Conservation (phyloP, 2,797 vertebrate genomes). For the Malurus splendens region DNA sequence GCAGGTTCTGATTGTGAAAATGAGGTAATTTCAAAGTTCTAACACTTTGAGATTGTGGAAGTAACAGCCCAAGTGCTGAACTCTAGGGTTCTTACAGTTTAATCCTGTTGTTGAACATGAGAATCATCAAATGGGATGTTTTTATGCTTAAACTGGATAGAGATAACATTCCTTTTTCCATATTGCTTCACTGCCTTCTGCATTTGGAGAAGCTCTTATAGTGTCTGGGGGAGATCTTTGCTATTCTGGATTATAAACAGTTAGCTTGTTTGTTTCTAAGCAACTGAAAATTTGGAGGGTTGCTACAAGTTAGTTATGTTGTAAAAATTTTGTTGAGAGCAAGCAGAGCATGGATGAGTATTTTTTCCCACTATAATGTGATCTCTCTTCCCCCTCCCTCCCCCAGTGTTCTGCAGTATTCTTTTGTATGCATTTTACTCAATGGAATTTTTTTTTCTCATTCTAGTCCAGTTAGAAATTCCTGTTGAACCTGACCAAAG, state of each 20-base stretch:
- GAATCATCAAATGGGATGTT: background rate
- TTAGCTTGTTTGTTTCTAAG: background rate
- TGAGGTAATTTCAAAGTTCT: background rate
- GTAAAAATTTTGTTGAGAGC: background rate
- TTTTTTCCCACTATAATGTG: background rate
- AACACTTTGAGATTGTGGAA: background rate
- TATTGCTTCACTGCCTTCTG: background rate
- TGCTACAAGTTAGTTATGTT: background rate
- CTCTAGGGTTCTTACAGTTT: background rate
- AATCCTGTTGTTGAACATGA: background rate
- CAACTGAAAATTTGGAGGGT: background rate
- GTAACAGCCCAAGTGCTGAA: background rate
- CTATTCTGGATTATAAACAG: background rate
- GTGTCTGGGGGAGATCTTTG: background rate
- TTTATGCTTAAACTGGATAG: background rate
- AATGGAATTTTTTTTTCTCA: background rate
- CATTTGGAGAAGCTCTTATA: background rate
- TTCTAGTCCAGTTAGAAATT: constrained; percentile 63
- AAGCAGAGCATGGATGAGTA: background rate
- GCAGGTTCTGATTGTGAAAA: background rate
- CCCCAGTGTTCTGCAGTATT: background rate
- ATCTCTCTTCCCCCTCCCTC: rapidly evolving
- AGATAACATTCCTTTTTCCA: background rate
- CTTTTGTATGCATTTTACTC: background rate
- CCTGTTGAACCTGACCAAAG: constrained; percentile 58